Conservation (phyloP, 2,888 invertebrate species). For the Thysanoteuthis rhombus region DNA sequence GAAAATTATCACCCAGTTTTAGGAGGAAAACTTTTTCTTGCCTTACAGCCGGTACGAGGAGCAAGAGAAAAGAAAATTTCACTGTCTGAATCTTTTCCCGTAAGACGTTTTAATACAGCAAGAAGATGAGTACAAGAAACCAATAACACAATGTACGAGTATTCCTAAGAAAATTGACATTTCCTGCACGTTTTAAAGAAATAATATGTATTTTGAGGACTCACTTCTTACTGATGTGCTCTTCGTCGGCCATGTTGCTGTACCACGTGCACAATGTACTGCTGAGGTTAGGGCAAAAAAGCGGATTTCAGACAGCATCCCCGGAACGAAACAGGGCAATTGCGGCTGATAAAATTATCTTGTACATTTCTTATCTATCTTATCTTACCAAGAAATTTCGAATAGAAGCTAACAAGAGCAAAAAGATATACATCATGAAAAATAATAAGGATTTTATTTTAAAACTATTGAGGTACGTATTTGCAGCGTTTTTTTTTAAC, state of each 20-base stretch:
- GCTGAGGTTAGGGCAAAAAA: not conserved
- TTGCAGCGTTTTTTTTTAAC: too few species aligned
- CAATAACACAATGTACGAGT: not conserved
- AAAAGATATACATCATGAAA: too few species aligned
- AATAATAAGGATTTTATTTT: too few species aligned
- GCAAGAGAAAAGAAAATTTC: not conserved
- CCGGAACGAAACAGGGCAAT: not conserved
- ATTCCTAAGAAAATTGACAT: not conserved
- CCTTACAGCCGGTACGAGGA: fast-evolving
- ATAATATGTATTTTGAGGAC: not conserved
- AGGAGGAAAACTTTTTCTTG: too few species aligned
- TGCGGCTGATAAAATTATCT: not conserved
- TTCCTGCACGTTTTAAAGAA: not conserved
- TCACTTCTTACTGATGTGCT: not conserved
- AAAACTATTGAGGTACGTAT: too few species aligned
- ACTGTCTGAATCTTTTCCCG: not conserved
- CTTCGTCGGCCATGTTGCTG: not conserved
- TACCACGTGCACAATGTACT: not conserved
- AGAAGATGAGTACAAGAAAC: not conserved
- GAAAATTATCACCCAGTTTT: too few species aligned
- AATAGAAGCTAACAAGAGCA: too few species aligned
- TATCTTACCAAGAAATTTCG: not conserved
- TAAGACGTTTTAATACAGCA: not conserved
- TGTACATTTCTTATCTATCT: not conserved
- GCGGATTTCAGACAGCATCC: not conserved